Evolutionary conservation across 2,113 vertebrate species (phyloP), one percentile per base, ranked within the genome.

Genomic region (Embiotoca jacksoni): DNA sequence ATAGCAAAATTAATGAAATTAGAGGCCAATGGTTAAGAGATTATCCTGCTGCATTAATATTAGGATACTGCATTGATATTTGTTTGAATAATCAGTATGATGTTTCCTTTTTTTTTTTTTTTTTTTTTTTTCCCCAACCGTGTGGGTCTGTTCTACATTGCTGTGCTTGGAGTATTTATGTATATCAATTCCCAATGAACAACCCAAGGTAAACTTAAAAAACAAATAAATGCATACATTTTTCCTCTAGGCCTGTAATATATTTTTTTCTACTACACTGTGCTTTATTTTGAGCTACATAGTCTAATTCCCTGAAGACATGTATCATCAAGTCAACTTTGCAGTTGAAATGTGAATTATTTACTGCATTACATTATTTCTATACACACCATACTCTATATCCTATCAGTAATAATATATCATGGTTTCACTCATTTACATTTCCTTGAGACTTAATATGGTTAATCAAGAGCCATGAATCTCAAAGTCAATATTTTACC

Each of bases 341-440:
- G 58, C 33, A 74, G 56, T 32, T 55, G 37, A 70, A 79, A 74
- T 64, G 37, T 55, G 23, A 63, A 70, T 70, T 47, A 76, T 79
- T 81, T 74, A 56, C 60, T 73, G 67, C 3, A 16, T 71, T 59
- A 55, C 39, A 2, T 75, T 50, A 61, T 76, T 83, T 67, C 55
- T 46, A 68, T 67, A 60, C 23, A 64, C 39, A 53, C 9, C 64
- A 50, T 35, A 10, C 15, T 36, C 30, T 69, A 44, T 30, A 13
- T 35, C 31, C 71, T 36, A 65, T 53, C 84, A 57, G 54, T 57
- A 63, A 53, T 60, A 70, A 49, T 61, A 87, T 82, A 80, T 67
- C 52, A 80, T 56, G 64, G 47, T 86, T 78, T 71, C 74, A 68
- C 47, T 69, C n/a, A 31, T 78, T 80, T 73, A 53, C 57, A 78